These are phyloP conservation scores for Amphiprion clarkii DNA, from an alignment of 2,797 vertebrate genomes.

Conservation along the genomic window DNA sequence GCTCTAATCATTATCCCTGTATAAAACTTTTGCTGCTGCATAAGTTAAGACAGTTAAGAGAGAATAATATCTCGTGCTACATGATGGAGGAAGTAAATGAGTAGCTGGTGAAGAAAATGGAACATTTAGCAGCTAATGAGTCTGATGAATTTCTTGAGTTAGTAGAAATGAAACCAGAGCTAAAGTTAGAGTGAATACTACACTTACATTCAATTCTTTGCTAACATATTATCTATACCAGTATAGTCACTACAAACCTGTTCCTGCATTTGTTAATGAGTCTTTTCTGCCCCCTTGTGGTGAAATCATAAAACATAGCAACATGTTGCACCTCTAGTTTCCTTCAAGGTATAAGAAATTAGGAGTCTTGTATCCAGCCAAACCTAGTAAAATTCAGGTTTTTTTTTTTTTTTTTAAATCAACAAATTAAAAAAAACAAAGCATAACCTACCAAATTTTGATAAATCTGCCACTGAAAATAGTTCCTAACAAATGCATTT, in stretches of 20 bases:
- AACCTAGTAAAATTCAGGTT: not conserved
- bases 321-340: not conserved
- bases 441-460: not conserved
- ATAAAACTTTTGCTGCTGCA: not conserved
- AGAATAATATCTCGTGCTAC: not conserved
- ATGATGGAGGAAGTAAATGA: not conserved
- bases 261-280: not conserved
- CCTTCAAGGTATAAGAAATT: not conserved
- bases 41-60: no score
- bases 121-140: not conserved
- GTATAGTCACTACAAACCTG: not conserved
- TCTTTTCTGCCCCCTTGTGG: conserved; percentile 40
- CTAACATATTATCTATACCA: not conserved
- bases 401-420: not conserved
- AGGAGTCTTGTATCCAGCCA: not conserved
- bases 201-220: conserved; percentile 11
- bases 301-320: not conserved
- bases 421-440: not conserved
- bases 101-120: not conserved
- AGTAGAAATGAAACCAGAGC: not conserved
- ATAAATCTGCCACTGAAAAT: not conserved
- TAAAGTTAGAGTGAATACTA: not conserved
- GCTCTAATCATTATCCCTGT: not conserved
- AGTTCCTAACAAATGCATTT: not conserved
- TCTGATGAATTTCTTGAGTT: not conserved